Evolutionary conservation across 1,140 invertebrate genomes (phyloP).

Genomic region (Drosophila cardini): DNA sequence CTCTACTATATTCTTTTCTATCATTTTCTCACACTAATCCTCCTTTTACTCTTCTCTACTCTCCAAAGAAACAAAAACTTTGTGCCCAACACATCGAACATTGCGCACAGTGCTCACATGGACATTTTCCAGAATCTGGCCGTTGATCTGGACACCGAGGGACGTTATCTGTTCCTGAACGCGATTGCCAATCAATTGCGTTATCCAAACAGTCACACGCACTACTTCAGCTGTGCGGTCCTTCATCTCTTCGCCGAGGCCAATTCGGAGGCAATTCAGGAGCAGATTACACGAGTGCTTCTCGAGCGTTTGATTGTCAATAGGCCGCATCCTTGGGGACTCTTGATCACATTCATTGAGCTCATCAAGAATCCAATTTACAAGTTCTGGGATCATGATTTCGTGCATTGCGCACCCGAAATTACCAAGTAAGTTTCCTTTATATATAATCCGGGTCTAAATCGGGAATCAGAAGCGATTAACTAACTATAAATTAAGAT

Average conservation of each 20-base stretch:
- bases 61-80: slow-evolving; percentile 90
- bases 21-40: background rate
- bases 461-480: background rate
- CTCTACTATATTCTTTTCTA: too few relatives aligned
- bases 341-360: slow-evolving; percentile 99
- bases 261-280: slow-evolving; percentile 97
- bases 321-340: slow-evolving; percentile 99
- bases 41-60: background rate
- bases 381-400: slow-evolving; percentile 99
- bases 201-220: slow-evolving; percentile 99
- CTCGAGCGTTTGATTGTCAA: slow-evolving; percentile 99
- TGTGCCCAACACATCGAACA: slow-evolving; percentile 97
- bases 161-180: slow-evolving; percentile 98
- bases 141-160: slow-evolving; percentile 98
- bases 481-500: too few relatives aligned
- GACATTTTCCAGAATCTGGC: slow-evolving; percentile 99
- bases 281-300: slow-evolving; percentile 95
- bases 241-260: slow-evolving; percentile 99
- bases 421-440: slow-evolving; percentile 98
- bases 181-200: slow-evolving; percentile 99
- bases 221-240: slow-evolving; percentile 99
- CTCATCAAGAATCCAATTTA: slow-evolving; percentile 99
- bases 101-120: slow-evolving; percentile 99
- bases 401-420: slow-evolving; percentile 99
- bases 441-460: too few relatives aligned